Evolutionary conservation across 2,888 invertebrate species (phyloP).

Genomic region (Tortricodes alternella): DNA sequence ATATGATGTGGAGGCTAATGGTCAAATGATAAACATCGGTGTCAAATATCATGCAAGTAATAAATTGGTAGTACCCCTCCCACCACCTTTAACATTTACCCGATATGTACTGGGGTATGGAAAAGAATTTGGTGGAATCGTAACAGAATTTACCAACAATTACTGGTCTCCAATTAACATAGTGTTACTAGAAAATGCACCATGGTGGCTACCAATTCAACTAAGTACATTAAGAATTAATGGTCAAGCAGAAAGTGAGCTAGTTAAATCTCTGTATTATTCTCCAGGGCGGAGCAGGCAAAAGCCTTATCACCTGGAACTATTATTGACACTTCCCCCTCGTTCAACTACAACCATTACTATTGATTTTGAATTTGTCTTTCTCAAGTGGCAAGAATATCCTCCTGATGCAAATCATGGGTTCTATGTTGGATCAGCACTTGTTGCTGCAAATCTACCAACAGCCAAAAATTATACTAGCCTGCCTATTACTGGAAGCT

Average conservation of each 20-base stretch:
- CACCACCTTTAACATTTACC: slow-evolving; percentile 89
- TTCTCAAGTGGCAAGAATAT: slow-evolving; percentile 99
- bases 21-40: slow-evolving; percentile 87
- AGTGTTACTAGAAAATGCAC: slow-evolving; percentile 94
- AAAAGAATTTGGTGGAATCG: slow-evolving; percentile 94
- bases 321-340: slow-evolving; percentile 90
- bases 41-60: slow-evolving; percentile 78
- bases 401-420: slow-evolving; percentile 99
- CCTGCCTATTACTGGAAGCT: slow-evolving; percentile 87
- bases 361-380: slow-evolving; percentile 96
- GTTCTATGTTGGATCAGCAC: slow-evolving; percentile 95
- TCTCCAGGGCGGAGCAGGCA: slow-evolving; percentile 92
- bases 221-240: slow-evolving; percentile 92
- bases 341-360: slow-evolving; percentile 91
- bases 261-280: slow-evolving; percentile 78
- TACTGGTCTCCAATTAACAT: slow-evolving; percentile 89
- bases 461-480: slow-evolving; percentile 90
- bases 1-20: slow-evolving; percentile 84
- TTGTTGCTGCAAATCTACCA: slow-evolving; percentile 90
- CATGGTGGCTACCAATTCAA: slow-evolving; percentile 95
- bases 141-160: slow-evolving; percentile 92
- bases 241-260: slow-evolving; percentile 82
- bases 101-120: slow-evolving; percentile 94
- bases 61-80: slow-evolving; percentile 75
- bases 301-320: slow-evolving; percentile 93